Percentiles rank a stretch among this genome's conserved stretches.
phyloP scores from a whole-genome alignment of 2,888 invertebrate genomes.

The Chalcis sispes region DNA sequence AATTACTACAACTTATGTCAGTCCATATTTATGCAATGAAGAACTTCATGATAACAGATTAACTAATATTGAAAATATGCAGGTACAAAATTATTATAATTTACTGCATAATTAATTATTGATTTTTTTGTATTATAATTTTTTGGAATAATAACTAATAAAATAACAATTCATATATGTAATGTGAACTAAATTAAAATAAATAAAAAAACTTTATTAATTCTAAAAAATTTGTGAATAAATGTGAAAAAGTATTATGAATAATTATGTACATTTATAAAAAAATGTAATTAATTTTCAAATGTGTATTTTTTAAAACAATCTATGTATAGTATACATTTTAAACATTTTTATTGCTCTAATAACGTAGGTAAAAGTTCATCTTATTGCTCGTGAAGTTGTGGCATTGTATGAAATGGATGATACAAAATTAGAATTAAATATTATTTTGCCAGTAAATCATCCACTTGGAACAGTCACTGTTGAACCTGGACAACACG shows the following conservation, averaged over 20 bases:
- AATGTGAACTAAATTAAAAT: neutral
- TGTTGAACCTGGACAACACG: slow-evolving; percentile 83
- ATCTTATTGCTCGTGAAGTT: slow-evolving; percentile 86
- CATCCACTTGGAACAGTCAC: slow-evolving; percentile 89
- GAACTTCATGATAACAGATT: slow-evolving; percentile 81
- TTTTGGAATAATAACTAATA: too few relatives aligned
- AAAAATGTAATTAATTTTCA: slow-evolving; percentile 3
- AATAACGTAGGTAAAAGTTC: slow-evolving; percentile 86
- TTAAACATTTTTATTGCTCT: too few relatives aligned
- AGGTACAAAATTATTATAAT: slow-evolving; percentile 73
- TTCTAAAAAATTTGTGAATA: too few relatives aligned
- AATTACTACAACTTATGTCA: slow-evolving; percentile 83
- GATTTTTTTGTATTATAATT: too few relatives aligned
- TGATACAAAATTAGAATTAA: slow-evolving; percentile 87
- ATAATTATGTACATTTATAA: too few relatives aligned
- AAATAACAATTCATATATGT: too few relatives aligned
- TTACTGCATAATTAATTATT: slow-evolving; percentile 17
- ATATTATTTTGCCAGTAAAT: slow-evolving; percentile 86
- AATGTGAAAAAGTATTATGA: too few relatives aligned
- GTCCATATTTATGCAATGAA: slow-evolving; percentile 81
- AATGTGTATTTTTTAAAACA: neutral
- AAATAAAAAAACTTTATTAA: neutral
- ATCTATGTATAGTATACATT: neutral
- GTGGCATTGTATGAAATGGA: slow-evolving; percentile 89
- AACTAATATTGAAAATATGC: slow-evolving; percentile 81